These are phyloP conservation scores for Burhinus oedicnemus DNA, from an alignment of 2,113 vertebrate species.

Conservation along the genomic window DNA sequence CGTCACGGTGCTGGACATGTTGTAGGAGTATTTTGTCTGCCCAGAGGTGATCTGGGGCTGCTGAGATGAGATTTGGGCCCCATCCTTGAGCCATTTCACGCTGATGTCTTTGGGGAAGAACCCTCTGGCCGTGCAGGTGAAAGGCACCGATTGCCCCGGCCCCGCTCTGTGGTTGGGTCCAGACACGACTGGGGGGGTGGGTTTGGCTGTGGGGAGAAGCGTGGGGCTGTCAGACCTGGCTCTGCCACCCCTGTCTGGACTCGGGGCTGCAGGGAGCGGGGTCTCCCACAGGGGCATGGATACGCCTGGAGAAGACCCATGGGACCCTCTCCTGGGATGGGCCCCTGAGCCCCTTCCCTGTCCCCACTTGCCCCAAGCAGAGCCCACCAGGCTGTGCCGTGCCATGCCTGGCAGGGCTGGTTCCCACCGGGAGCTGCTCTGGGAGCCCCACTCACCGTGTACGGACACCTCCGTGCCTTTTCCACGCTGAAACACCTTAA, in stretches of 20 bases:
- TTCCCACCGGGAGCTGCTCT: neutral
- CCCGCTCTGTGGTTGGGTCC: fast-evolving
- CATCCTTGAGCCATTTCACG: slow-evolving; percentile 47
- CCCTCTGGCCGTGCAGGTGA: slow-evolving; percentile 33
- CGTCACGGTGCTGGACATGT: neutral
- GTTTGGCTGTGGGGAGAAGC: neutral
- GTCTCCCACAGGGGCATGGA: fast-evolving
- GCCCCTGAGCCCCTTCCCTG: neutral
- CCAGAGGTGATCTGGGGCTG: fast-evolving
- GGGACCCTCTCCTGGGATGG: neutral
- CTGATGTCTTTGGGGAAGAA: slow-evolving; percentile 6
- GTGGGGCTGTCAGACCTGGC: neutral
- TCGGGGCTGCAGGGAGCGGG: neutral
- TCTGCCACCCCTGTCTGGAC: neutral
- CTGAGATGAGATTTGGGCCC: fast-evolving
- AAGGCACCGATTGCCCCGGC: neutral
- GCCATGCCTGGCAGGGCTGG: neutral
- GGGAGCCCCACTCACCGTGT: neutral
- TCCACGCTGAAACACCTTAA: neutral
- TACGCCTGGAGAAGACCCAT: fast-evolving
- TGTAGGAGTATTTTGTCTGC: neutral
- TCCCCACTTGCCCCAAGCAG: neutral
- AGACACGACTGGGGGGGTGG: neutral
- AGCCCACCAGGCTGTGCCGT: neutral
- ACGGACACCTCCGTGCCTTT: neutral